These are phyloP conservation scores for Anthophora plumipes DNA, from an alignment of 2,888 invertebrate species.

Conservation along the genomic window DNA sequence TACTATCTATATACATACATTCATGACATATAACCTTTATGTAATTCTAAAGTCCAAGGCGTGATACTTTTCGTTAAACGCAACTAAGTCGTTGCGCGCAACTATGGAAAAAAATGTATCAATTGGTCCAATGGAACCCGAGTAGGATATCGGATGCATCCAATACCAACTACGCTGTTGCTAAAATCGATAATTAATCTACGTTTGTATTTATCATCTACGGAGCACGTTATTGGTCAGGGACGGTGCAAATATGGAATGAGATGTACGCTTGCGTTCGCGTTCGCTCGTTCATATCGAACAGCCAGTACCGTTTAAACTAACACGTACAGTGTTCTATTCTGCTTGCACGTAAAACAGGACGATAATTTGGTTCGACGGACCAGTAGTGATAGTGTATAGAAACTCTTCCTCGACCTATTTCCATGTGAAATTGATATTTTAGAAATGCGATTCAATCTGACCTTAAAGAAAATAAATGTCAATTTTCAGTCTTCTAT, in stretches of 20 bases:
- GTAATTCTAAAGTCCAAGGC: constrained; percentile 1
- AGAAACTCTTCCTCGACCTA: too few species aligned
- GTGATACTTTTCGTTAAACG: neutral
- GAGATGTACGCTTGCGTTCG: neutral
- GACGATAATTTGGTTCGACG: neutral
- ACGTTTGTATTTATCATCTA: neutral
- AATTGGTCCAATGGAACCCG: constrained; percentile 36
- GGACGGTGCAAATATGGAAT: constrained; percentile 7
- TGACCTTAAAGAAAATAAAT: constrained; percentile 12
- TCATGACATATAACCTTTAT: constrained; percentile 25
- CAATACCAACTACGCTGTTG: neutral
- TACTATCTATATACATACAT: constrained; percentile 54
- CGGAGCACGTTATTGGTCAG: neutral
- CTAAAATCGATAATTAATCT: neutral
- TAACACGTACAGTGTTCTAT: neutral
- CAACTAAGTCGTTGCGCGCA: constrained; percentile 6
- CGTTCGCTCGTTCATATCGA: neutral
- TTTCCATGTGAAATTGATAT: neutral
- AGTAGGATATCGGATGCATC: constrained; percentile 20
- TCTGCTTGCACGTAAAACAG: neutral
- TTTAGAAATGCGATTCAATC: neutral
- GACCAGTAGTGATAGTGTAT: neutral
- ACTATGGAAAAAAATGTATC: constrained; percentile 11
- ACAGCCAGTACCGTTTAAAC: neutral
- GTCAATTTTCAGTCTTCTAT: constrained; percentile 42